Percentiles rank a stretch among this genome's conserved stretches.
Conservation (phyloP, 2,113 vertebrate species). For the Platysteira castanea region DNA sequence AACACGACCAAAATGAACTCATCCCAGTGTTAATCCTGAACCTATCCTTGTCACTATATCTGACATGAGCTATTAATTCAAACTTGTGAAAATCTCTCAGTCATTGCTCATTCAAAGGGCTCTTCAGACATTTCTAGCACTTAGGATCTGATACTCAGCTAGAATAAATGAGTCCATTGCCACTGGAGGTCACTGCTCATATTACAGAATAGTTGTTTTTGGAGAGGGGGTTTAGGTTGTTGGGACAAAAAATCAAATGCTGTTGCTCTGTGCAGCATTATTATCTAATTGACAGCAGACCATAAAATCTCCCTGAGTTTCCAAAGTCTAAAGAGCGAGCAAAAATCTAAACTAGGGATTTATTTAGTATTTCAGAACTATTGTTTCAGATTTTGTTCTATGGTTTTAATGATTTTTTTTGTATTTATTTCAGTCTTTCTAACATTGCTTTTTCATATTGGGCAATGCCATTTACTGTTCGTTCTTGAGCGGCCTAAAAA, state of each 20-base stretch:
- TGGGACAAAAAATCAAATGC: background rate
- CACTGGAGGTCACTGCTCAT: background rate
- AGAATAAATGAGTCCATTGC: background rate
- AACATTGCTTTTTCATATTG: background rate
- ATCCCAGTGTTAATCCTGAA: background rate
- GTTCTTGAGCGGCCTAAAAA: background rate
- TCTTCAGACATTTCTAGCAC: background rate
- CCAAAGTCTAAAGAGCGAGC: background rate
- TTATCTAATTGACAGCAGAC: background rate
- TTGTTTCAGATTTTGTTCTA: background rate
- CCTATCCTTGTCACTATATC: background rate
- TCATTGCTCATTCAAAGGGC: background rate
- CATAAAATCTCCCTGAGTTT: background rate
- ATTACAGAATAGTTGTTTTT: background rate
- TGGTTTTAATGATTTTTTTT: background rate
- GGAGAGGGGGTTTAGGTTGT: background rate
- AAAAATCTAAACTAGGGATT: background rate
- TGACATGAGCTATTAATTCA: background rate
- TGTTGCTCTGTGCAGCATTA: background rate
- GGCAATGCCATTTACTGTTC: background rate
- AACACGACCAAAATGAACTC: background rate
- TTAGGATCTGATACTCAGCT: background rate
- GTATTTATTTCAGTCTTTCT: background rate
- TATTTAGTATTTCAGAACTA: background rate
- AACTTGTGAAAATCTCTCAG: background rate